Conservation (phyloP, 1,140 invertebrate species). For the Meloidogyne chitwoodi region DNA sequence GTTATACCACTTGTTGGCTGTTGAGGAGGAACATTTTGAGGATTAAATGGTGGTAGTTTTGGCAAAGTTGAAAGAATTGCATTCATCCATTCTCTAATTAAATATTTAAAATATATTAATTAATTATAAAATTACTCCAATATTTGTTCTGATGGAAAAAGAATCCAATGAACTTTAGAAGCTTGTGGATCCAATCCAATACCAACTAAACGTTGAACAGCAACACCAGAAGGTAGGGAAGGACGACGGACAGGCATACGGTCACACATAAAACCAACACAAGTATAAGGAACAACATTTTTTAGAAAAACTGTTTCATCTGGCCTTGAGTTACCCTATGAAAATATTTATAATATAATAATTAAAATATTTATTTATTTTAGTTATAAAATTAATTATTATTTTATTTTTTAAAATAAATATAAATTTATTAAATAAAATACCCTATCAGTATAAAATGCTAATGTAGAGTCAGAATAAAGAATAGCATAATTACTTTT, state of each 20-base stretch:
- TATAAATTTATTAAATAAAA: no score
- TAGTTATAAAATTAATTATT: no score
- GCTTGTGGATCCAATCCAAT: constrained; percentile 54
- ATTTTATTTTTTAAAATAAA: no score
- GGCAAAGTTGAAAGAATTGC: constrained; percentile 50
- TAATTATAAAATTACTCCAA: constrained; percentile 30
- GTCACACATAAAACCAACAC: constrained; percentile 47
- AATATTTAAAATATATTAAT: constrained; percentile 4
- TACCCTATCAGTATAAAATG: constrained; percentile 37
- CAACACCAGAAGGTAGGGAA: constrained; percentile 32
- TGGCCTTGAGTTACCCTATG: constrained; percentile 45
- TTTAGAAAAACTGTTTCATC: constrained; percentile 42
- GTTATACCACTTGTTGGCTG: not conserved
- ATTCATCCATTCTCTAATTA: constrained; percentile 42
- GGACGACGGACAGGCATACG: constrained; percentile 46
- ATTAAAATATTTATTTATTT: no score
- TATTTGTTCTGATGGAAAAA: constrained; percentile 48
- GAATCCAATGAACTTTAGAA: constrained; percentile 52
- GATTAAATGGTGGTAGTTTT: constrained; percentile 23
- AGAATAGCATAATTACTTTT: constrained; percentile 33
- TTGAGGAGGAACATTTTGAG: constrained; percentile 9
- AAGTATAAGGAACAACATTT: constrained; percentile 53
- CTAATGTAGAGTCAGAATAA: constrained; percentile 39
- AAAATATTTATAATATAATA: not conserved
- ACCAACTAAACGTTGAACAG: constrained; percentile 53